Conservation (phyloP, 1,140 invertebrate species). For the Catajapyx aquilonaris region DNA sequence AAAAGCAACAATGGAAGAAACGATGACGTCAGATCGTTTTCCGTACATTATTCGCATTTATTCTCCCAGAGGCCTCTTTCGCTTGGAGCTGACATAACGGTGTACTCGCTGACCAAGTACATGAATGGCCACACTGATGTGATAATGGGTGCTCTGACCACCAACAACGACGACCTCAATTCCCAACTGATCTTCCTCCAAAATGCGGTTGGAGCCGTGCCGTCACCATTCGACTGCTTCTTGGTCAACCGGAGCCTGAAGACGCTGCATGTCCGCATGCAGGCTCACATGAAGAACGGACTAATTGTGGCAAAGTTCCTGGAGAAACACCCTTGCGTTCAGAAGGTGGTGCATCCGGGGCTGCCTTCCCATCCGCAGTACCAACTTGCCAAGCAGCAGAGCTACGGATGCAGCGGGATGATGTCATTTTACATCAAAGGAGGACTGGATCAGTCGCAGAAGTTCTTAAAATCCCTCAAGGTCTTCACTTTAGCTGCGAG, state of each 20-base stretch:
- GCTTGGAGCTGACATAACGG: conserved; percentile 74
- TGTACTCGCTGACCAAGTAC: conserved; percentile 93
- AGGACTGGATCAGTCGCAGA: conserved; percentile 45
- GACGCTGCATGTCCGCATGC: conserved; percentile 81
- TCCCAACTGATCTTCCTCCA: conserved; percentile 63
- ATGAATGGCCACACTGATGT: conserved; percentile 98
- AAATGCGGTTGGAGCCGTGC: conserved; percentile 79
- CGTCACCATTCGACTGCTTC: conserved; percentile 91
- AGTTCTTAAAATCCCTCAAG: conserved; percentile 57
- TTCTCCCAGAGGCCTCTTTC: conserved; percentile 50
- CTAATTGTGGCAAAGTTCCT: conserved; percentile 57
- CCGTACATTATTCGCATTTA: conserved; percentile 11
- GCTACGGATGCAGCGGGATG: conserved; percentile 79
- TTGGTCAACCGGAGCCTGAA: conserved; percentile 86
- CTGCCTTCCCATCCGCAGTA: conserved; percentile 83
- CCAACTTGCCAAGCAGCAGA: conserved; percentile 59
- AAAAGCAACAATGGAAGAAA: too few relatives aligned
- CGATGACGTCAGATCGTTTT: too few relatives aligned
- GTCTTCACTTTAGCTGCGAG: conserved; percentile 83
- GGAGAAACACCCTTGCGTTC: conserved; percentile 51
- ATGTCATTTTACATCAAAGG: conserved; percentile 74
- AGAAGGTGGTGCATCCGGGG: conserved; percentile 67
- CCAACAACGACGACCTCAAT: conserved; percentile 48
- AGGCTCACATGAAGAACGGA: conserved; percentile 59
- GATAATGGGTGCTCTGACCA: conserved; percentile 78